Percentiles rank a stretch among this genome's conserved stretches.
Evolutionary conservation across 1,140 invertebrate genomes (phyloP).

Genomic region (Drosophila ohnishii): DNA sequence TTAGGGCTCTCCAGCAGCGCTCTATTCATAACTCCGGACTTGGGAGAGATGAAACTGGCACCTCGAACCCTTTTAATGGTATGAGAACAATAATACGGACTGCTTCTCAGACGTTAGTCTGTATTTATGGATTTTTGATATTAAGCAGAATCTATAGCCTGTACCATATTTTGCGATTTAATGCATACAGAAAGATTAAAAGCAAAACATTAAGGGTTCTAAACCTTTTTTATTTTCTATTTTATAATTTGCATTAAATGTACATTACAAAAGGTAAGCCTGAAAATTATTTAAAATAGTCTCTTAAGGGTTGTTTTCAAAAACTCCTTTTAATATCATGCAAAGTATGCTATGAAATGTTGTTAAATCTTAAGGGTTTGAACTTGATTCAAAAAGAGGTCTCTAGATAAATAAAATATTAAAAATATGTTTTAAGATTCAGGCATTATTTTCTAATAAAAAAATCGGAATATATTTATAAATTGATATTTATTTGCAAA

Average conservation of each 20-base stretch:
- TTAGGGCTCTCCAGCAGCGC: conserved; percentile 45
- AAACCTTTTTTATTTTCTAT: not conserved
- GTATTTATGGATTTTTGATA: conserved; percentile 14
- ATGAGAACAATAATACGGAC: conserved; percentile 23
- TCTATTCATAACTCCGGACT: conserved; percentile 28
- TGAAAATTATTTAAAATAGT: too few species aligned
- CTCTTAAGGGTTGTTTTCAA: not conserved
- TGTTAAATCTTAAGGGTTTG: not conserved
- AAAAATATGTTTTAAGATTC: too few species aligned
- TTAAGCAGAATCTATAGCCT: conserved; percentile 20
- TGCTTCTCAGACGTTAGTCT: conserved; percentile 3
- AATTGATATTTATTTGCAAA: too few species aligned
- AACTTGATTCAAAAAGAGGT: not conserved
- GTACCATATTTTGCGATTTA: not conserved
- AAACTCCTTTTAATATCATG: not conserved
- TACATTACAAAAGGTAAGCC: not conserved
- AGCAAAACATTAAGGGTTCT: not conserved
- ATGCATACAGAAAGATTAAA: conserved; percentile 2
- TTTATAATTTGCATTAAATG: not conserved
- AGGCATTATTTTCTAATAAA: too few species aligned
- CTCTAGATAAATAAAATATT: too few species aligned
- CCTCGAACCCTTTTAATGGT: conserved; percentile 43
- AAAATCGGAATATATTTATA: too few species aligned
- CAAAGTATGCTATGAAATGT: not conserved
- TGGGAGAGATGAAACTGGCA: conserved; percentile 34